These are phyloP conservation scores for Cygnus atratus DNA, from an alignment of 2,113 vertebrate genomes.

Conservation along the genomic window DNA sequence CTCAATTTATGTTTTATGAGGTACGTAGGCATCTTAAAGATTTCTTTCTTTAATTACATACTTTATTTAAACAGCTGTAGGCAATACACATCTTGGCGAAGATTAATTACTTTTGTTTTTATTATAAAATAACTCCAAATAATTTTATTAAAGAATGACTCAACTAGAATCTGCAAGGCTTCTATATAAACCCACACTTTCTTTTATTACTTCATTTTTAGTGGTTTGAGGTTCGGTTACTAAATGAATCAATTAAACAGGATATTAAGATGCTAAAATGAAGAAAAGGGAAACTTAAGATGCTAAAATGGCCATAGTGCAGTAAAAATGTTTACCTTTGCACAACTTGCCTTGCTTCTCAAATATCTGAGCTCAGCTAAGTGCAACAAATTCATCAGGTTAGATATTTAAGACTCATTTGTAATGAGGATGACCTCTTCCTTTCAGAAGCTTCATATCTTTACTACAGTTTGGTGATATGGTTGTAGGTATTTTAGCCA, in stretches of 20 bases:
- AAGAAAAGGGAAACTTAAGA: neutral
- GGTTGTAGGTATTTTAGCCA: neutral
- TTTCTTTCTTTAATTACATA: neutral
- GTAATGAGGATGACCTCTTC: neutral
- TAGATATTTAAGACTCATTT: neutral
- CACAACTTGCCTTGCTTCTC: neutral
- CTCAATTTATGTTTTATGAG: constrained; percentile 25
- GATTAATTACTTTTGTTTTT: constrained; percentile 2
- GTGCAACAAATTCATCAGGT: neutral
- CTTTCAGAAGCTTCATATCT: neutral
- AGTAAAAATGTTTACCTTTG: neutral
- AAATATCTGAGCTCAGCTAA: neutral
- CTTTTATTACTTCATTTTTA: constrained; percentile 7
- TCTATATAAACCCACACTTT: neutral
- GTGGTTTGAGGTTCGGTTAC: constrained; percentile 69
- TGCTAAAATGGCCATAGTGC: neutral
- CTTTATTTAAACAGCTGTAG: constrained; percentile 11
- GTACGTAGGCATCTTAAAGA: neutral
- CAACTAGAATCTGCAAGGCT: neutral
- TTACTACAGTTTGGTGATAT: neutral
- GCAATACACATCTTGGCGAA: neutral
- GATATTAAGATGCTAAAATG: neutral
- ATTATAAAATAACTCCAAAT: neutral
- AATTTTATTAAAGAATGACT: neutral
- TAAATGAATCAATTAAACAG: neutral